Base-by-base conservation (phyloP, 1,140 invertebrate genomes). In the Drosophila kikkawai region DNA sequence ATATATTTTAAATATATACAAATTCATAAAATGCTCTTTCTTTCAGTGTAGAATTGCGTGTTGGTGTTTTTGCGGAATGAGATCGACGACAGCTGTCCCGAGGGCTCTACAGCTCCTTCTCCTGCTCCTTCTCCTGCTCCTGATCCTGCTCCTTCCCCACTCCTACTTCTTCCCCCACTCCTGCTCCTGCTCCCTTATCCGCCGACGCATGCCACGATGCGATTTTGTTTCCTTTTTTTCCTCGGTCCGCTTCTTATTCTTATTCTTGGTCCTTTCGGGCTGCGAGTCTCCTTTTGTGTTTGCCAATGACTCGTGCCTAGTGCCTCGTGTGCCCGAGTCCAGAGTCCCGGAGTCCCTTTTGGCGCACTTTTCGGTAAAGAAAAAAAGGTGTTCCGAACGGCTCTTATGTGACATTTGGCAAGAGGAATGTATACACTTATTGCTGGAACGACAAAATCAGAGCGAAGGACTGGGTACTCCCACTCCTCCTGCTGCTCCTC, bases 11-110 rank as follows among this genome's bases (percentile, higher is more conserved):
- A 22, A 45, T 45, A 45, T 12, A 45, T 45, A 19, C 17, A 12
- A 45, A 42, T 7, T n/a, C 1, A 2, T 15, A 42, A 19, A 4
- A 19, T 4, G 3, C 5, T 44, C 17, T 11, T 19, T 12, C 11
- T 4, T 36, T 50, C 79, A 34, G 51, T 48, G 65, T 60, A 55
- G 22, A 61, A 42, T 58, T 48, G 64, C 45, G 45, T 80, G 45
- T 64, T 80, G 70, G 59, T 76, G 55, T 76, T 71, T 53, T 48
- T 48, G 41, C 64, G 4, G 29, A 66, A 66, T 26, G 22, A 66
- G 56, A 45, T 57, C 70, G 76, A 60, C 66, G 82, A 86, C 82
- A 85, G 79, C 82, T 85, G 82, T 85, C 82, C 82, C 65, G 47
- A 74, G 63, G 80, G 53, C 65, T 68, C 55, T 53, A 22, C 19